phyloP scores from a whole-genome alignment of 1,140 invertebrate genomes.

The Venustaconcha ellipsiformis region DNA sequence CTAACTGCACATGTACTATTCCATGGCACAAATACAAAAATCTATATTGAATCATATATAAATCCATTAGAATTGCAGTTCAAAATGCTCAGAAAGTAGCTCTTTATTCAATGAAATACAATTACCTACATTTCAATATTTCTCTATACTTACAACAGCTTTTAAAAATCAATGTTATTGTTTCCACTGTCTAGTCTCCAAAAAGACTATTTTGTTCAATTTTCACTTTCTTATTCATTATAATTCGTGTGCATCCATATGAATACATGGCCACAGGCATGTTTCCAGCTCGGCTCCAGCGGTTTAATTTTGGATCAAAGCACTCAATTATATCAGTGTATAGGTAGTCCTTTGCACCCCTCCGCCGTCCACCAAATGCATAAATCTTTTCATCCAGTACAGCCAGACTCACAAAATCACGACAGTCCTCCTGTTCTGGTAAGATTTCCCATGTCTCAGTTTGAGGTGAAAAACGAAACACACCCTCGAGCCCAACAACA shows the following conservation, averaged over 20 bases:
- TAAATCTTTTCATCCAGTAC: constrained; percentile 62
- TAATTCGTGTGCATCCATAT: constrained; percentile 61
- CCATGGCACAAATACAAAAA: too few species aligned
- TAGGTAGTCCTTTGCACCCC: constrained; percentile 61
- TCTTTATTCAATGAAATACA: too few species aligned
- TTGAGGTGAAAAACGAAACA: constrained; percentile 53
- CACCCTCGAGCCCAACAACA: constrained; percentile 63
- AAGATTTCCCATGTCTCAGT: constrained; percentile 57
- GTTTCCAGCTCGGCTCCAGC: constrained; percentile 53
- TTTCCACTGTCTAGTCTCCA: too few species aligned
- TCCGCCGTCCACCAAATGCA: constrained; percentile 56
- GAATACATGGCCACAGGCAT: constrained; percentile 63
- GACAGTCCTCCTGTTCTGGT: constrained; percentile 52
- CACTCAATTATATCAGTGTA: constrained; percentile 61
- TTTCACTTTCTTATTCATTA: constrained; percentile 35
- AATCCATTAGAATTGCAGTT: too few species aligned
- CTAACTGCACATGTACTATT: too few species aligned
- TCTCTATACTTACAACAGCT: too few species aligned
- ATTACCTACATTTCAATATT: too few species aligned
- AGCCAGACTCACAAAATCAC: constrained; percentile 62
- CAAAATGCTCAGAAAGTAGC: too few species aligned
- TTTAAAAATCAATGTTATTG: too few species aligned
- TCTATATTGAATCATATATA: too few species aligned
- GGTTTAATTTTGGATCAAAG: constrained; percentile 49
- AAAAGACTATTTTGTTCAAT: too few species aligned